Evolutionary conservation across 2,888 invertebrate genomes (phyloP), one percentile per base, ranked within the genome.

Genomic region (Monochamus alternatus): DNA sequence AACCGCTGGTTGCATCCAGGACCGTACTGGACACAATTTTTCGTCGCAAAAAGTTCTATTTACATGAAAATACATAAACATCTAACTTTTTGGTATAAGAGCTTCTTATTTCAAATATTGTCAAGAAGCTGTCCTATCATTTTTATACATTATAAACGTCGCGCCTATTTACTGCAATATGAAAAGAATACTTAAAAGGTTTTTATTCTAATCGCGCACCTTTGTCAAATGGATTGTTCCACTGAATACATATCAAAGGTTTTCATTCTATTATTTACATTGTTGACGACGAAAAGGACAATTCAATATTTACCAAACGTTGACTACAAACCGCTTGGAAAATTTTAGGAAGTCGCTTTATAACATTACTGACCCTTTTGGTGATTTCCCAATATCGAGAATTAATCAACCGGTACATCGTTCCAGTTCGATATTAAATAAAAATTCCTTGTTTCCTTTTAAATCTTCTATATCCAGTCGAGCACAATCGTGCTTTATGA

Each of bases 291-390:
- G 43, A 67, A 55, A 55, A 43, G 38, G 32, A 68, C 68, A 68
- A 59, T 68, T 68, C 68, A 22, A 59, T 68, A 59, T 59, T 68
- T 68, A 68, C 58, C 66, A 30, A 43, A 14, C 68, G 5, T 68
- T 58, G 68, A 14, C 43, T 68, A 30, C 30, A 68, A 68, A 68
- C 58, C 58, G 68, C 68, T 58, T 32, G 68, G 68, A 68, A 68
- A 59, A 58, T 68, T 59, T 68, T 43, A 59, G 59, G 55, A 68
- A 68, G 58, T 22, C 9, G 58, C 58, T 58, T 68, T 68, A 55
- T 68, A 38, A 59, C 68, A 43, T 59, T 59, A 44, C 68, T 58
- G 59, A 44, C 59, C 59, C 68, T 68, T 43, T 68, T 58, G 32
- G 59, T 58, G 58, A 59, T 59, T 68, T 68, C 58, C 44, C 68